Evolutionary conservation across 2,113 vertebrate genomes (phyloP), one percentile per base, ranked within the genome.

Genomic region (Tympanuchus pallidicinctus): DNA sequence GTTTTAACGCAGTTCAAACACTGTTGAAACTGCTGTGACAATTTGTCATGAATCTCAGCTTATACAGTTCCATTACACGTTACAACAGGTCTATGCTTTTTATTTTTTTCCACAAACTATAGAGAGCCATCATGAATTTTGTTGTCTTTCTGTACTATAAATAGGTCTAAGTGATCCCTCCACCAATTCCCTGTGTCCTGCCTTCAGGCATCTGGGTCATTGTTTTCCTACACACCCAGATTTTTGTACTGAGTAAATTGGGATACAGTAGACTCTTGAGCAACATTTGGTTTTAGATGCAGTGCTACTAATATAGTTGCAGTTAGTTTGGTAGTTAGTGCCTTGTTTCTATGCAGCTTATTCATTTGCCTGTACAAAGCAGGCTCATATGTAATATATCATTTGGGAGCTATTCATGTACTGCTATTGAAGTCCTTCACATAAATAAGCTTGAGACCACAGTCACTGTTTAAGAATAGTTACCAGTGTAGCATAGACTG

Each of bases 11-110:
- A 74, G 13, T 54, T 82, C 14, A 48, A 59, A 11, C 19, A 13
- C 15, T 50, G 0, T 80, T 85, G 4, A 3, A 56, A 42, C 25
- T 69, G 65, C 3, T 13, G 4, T 7, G 10, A 30, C 27, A n/a
- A 21, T 57, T 4, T 50, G 16, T 47, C 21, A 32, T 60, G 59
- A 16, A 70, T 22, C 21, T 12, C 32, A 30, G 24, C 52, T 74
- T 74, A 0, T 0, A 70, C 74, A 0, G 0, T 74, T 67, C 16
- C 52, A 9, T 66, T 61, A 11, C 30, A 85, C 71, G 8, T 38
- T 71, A 13, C 19, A 54, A 12, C 34, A 57, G 14, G 9, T 61
- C 43, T 90, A 24, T 10, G 1, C 8, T 45, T 74, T 4, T 5
- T 52, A 38, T 59, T 73, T 59, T n/a, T 66, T 8, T 3, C 8